Evolutionary conservation across 2,797 vertebrate species (phyloP).

Genomic region (Diplodus puntazzo): DNA sequence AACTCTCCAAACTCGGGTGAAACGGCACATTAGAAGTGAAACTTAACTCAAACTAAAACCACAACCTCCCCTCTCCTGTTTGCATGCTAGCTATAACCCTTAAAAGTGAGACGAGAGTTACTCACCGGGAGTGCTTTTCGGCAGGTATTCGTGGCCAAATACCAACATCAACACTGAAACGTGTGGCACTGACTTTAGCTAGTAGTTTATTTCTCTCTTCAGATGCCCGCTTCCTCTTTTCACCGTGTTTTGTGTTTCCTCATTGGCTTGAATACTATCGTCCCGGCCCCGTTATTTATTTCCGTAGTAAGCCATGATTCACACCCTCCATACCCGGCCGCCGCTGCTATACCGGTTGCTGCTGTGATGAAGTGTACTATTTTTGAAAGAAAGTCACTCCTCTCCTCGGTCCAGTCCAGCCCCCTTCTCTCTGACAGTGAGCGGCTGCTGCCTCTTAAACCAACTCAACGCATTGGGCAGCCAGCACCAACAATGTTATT

Average conservation of each 20-base stretch:
- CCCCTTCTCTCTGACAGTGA: slow-evolving; percentile 43
- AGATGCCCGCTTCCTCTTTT: slow-evolving; percentile 23
- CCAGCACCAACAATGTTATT: neutral
- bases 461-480: neutral
- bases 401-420: slow-evolving; percentile 40
- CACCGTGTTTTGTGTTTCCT: neutral
- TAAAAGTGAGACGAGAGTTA: slow-evolving; percentile 29
- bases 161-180: slow-evolving; percentile 71
- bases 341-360: slow-evolving; percentile 29
- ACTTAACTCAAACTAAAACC: neutral
- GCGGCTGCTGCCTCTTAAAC: slow-evolving; percentile 11
- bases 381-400: slow-evolving; percentile 78
- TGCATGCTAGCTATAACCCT: too few species aligned
- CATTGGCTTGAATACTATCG: neutral
- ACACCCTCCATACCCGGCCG: slow-evolving; percentile 31
- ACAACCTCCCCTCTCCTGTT: too few species aligned
- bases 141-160: slow-evolving; percentile 73
- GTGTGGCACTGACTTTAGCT: slow-evolving; percentile 43
- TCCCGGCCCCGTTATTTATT: slow-evolving; percentile 66
- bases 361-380: slow-evolving; percentile 55
- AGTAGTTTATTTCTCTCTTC: neutral
- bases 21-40: neutral
- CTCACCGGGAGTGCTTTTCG: slow-evolving; percentile 75
- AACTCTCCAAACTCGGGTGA: neutral
- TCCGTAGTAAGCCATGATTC: slow-evolving; percentile 54